phyloP scores from a whole-genome alignment of 2,888 invertebrate species.

The Geotrupes spiniger region DNA sequence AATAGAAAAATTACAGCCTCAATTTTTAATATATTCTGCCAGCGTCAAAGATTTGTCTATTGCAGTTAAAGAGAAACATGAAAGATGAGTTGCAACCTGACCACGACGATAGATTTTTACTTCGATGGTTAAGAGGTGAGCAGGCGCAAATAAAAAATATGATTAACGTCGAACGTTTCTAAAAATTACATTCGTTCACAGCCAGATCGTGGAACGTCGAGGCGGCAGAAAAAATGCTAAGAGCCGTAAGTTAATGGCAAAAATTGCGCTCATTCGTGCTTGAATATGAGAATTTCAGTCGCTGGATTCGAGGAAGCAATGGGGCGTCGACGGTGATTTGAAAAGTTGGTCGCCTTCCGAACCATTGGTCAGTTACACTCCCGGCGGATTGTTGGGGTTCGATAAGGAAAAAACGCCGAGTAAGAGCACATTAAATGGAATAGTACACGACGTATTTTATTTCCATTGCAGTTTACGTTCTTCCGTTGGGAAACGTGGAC shows the following conservation, averaged over 20 bases:
- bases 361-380: constrained; percentile 67
- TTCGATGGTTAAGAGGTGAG: constrained; percentile 79
- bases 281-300: constrained; percentile 54
- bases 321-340: constrained; percentile 69
- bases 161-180: not conserved
- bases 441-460: too few relatives aligned
- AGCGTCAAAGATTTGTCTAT: too few relatives aligned
- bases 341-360: constrained; percentile 70
- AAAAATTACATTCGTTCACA: constrained; percentile 49
- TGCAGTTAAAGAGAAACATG: constrained; percentile 73
- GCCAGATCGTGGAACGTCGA: constrained; percentile 83
- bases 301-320: constrained; percentile 69
- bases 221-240: constrained; percentile 89
- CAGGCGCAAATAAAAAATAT: not conserved
- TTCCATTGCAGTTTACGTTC: constrained; percentile 51
- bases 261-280: constrained; percentile 6
- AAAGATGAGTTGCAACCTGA: constrained; percentile 65
- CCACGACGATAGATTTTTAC: constrained; percentile 74
- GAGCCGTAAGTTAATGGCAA: constrained; percentile 65
- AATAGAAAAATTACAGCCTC: too few relatives aligned
- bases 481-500: constrained; percentile 80
- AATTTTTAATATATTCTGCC: too few relatives aligned
- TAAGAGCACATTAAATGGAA: constrained; percentile 37
- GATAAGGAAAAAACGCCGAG: constrained; percentile 83
- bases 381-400: constrained; percentile 75